phyloP scores from a whole-genome alignment of 1,140 invertebrate genomes.

The Lepidurus couesii region DNA sequence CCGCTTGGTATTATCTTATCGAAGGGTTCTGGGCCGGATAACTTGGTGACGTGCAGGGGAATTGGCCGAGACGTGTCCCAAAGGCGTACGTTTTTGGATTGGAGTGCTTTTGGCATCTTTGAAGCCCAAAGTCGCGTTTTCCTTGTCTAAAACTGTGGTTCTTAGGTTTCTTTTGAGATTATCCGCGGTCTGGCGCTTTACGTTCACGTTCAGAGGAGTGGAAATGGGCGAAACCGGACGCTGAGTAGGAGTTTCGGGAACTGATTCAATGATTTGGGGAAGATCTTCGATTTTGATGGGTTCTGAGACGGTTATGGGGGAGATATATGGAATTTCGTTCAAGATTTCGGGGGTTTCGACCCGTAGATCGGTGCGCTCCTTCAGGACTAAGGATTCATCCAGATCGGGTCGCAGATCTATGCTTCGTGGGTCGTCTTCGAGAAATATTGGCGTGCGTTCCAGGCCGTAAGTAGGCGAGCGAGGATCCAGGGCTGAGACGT shows the following conservation, averaged over 20 bases:
- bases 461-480: not conserved
- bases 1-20: not conserved
- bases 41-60: not conserved
- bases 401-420: conserved; percentile 1
- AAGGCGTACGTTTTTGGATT: not conserved
- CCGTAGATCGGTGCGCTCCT: not conserved
- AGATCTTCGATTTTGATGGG: not conserved
- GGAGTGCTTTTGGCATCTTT: not conserved
- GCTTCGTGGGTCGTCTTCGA: not conserved
- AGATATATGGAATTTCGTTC: not conserved
- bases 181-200: not conserved
- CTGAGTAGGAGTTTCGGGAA: not conserved
- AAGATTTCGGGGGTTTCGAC: not conserved
- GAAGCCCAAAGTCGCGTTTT: not conserved
- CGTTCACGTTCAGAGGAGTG: not conserved
- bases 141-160: conserved; percentile 4
- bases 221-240: not conserved
- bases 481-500: not conserved
- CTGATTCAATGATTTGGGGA: not conserved
- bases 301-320: not conserved
- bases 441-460: not conserved
- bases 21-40: not conserved
- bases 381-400: not conserved
- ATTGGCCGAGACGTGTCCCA: not conserved
- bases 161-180: not conserved